Conservation (phyloP, 2,888 invertebrate genomes). For the Drosophila paucipuncta region DNA sequence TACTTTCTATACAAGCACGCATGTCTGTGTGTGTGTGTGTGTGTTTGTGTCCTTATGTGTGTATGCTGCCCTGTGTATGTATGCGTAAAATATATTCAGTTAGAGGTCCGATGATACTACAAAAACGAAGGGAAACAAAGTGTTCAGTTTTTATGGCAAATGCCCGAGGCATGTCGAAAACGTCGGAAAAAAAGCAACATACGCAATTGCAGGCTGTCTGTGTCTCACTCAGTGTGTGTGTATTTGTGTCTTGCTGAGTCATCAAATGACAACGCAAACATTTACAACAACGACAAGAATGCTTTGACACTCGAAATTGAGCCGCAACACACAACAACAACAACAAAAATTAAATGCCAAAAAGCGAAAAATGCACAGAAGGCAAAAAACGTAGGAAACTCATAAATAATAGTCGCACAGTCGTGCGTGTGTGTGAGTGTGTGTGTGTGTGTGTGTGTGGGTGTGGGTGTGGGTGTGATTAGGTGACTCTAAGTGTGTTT, state of each 20-base stretch:
- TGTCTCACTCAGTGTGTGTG: background rate
- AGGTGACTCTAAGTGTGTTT: constrained; percentile 6
- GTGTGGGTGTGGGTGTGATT: constrained; percentile 15
- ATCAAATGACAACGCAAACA: constrained; percentile 48
- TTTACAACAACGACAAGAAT: constrained; percentile 40
- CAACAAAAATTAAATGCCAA: constrained; percentile 66
- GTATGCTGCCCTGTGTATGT: background rate
- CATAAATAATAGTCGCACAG: constrained; percentile 71
- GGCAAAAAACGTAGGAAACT: constrained; percentile 70
- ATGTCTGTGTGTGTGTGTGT: constrained; percentile 8
- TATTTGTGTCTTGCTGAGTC: constrained; percentile 65
- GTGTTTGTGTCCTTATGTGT: background rate
- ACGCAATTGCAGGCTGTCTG: constrained; percentile 38
- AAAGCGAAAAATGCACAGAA: constrained; percentile 68
- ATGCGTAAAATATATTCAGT: background rate
- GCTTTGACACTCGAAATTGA: constrained; percentile 76
- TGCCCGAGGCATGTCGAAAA: constrained; percentile 40
- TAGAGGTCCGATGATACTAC: background rate
- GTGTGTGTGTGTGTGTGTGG: background rate
- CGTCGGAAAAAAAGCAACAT: constrained; percentile 22
- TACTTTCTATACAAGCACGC: constrained; percentile 15
- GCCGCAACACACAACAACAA: constrained; percentile 52
- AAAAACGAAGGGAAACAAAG: constrained; percentile 30
- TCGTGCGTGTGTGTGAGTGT: background rate
- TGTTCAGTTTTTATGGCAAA: constrained; percentile 51